These are phyloP conservation scores for Brenthis daphne DNA, from an alignment of 2,888 invertebrate species.

Conservation along the genomic window DNA sequence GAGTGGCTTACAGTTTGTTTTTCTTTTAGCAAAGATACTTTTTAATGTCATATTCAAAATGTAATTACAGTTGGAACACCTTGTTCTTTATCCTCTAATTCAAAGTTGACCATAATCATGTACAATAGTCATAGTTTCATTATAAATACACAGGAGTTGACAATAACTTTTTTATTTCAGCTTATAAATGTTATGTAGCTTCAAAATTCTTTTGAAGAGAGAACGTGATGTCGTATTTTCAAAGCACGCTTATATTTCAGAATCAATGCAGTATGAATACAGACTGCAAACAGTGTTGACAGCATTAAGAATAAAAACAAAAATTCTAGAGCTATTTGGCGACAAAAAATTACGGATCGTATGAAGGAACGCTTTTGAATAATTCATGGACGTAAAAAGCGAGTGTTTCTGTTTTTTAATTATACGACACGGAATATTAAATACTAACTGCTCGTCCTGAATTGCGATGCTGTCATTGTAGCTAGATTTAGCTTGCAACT, in stretches of 20 bases:
- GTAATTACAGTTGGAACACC: no score
- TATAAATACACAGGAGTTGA: no score
- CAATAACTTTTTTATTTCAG: no score
- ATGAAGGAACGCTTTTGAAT: slow-evolving; percentile 78
- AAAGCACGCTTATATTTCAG: slow-evolving; percentile 16
- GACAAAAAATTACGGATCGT: slow-evolving; percentile 76
- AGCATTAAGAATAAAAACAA: slow-evolving; percentile 55
- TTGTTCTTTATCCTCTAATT: no score
- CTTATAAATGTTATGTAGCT: no score
- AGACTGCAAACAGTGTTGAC: slow-evolving; percentile 37
- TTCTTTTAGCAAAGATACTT: no score
- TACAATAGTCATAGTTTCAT: no score
- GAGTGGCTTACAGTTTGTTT: no score
- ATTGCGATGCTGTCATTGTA: slow-evolving; percentile 57
- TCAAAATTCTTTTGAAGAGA: not conserved
- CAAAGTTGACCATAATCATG: no score
- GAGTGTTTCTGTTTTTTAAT: slow-evolving; percentile 79
- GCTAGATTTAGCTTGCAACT: slow-evolving; percentile 20
- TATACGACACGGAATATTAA: slow-evolving; percentile 78
- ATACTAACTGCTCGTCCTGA: slow-evolving; percentile 63
- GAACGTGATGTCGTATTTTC: not conserved
- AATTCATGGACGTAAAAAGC: slow-evolving; percentile 79
- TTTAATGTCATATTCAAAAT: no score
- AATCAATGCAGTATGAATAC: slow-evolving; percentile 22
- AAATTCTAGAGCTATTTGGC: slow-evolving; percentile 64